Evolutionary conservation across 2,888 invertebrate genomes (phyloP).

Genomic region (Aphrophora alni): DNA sequence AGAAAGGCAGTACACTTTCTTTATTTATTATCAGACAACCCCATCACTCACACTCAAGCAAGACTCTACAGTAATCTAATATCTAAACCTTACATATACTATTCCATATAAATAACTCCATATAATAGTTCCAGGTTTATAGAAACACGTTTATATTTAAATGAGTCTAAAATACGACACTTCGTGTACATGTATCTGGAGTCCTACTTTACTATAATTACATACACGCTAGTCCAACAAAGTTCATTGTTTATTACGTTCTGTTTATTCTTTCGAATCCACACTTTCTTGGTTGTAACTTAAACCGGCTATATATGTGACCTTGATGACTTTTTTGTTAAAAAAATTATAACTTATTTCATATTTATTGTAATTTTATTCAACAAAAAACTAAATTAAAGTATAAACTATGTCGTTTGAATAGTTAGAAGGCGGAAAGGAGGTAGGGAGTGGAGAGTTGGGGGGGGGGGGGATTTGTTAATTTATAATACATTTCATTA

Average conservation of each 20-base stretch:
- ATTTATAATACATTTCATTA: too few relatives aligned
- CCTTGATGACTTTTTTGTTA: background rate
- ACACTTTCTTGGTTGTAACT: background rate
- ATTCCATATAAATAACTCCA: background rate
- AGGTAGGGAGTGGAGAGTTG: background rate
- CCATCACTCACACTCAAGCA: too few relatives aligned
- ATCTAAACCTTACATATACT: background rate
- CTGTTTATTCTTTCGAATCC: background rate
- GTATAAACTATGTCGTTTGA: too few relatives aligned
- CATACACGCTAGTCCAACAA: background rate
- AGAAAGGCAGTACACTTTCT: too few relatives aligned
- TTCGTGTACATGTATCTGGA: background rate
- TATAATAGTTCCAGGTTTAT: background rate
- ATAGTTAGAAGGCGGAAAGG: background rate
- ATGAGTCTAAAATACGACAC: background rate
- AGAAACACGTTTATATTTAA: background rate
- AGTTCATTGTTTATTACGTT: background rate
- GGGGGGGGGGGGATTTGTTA: background rate
- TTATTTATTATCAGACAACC: too few relatives aligned
- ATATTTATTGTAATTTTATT: conserved; percentile 6
- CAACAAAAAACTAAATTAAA: background rate
- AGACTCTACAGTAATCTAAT: too few relatives aligned
- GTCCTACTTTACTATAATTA: background rate
- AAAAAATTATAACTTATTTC: background rate
- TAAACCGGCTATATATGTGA: background rate